Evolutionary conservation across 2,797 vertebrate species (phyloP), one percentile per base, ranked within the genome.

Genomic region (Aphelocoma californica): DNA sequence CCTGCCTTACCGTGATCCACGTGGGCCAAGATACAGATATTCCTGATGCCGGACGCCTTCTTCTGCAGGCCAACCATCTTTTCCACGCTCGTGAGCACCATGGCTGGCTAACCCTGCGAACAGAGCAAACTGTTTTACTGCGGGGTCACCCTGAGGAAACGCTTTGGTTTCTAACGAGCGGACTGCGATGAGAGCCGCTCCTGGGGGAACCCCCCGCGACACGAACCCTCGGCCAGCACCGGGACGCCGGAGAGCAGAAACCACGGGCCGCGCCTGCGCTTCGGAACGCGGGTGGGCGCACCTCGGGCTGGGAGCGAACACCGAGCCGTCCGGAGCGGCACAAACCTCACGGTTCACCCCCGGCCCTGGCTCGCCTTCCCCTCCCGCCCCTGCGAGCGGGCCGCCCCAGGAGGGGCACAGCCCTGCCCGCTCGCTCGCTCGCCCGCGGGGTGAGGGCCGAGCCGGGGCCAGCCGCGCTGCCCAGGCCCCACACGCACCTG

Each of bases 11-110:
- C 99, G 7, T 99, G 99, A 93, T 99, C 99, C 45, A 99, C 99
- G 11, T 99, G 99, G 25, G 99, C 99, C 86, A 99, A 91, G 14
- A 99, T 98, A 58, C 99, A 99, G 75, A 99, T 98, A 78, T 99
- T 99, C 69, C 99, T 98, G 96, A 99, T 99, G 92, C 98, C 98
- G 3, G 98, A 97, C 1, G 99, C 97, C 75, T 98, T 98, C 81
- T 96, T 98, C 97, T 99, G 99, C 9, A 99, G 98, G 6, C 96
- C 95, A 42, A 96, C 96, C 77, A 99, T 98, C 97, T 98, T 99
- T 1, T 97, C 98, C 94, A 99, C 94, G 64, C 97, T 98, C 3
- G 94, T 93, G 84, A 97, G 98, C 66, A 97, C 98, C 99, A 99
- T 99, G 78, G 69, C 84, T 47, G 21, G 8, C 31, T 10, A 38